A percentile compares a stretch with the other conserved stretches of the same genome.
These are phyloP conservation scores for Erpobdella octoculata DNA, from an alignment of 2,888 invertebrate species.

Conservation along the genomic window DNA sequence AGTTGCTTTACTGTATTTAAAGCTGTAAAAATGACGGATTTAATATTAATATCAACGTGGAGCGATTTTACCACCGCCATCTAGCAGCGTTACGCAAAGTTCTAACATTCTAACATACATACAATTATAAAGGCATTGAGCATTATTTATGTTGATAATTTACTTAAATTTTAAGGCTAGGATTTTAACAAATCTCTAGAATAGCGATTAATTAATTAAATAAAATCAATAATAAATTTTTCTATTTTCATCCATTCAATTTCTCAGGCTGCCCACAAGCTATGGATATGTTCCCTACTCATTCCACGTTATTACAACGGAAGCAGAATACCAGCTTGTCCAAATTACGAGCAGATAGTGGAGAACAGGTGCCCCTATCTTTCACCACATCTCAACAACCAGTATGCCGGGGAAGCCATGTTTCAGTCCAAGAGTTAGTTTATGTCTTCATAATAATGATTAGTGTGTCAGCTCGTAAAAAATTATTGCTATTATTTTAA, in stretches of 20 bases:
- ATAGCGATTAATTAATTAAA: neutral
- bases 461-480: neutral
- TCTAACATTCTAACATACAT: too few relatives aligned
- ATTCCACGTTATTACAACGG: constrained; percentile 18
- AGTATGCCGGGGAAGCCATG: constrained; percentile 25
- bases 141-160: too few relatives aligned
- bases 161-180: neutral
- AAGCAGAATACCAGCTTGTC: neutral
- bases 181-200: neutral
- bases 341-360: constrained; percentile 20
- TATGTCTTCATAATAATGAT: neutral
- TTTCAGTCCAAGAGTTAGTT: constrained; percentile 24
- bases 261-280: constrained; percentile 24
- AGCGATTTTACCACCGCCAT: too few relatives aligned
- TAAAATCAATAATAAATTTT: neutral
- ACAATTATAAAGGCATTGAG: too few relatives aligned
- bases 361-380: constrained; percentile 26
- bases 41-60: too few relatives aligned
- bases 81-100: too few relatives aligned
- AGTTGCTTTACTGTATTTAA: too few relatives aligned
- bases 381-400: constrained; percentile 15
- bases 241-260: neutral
- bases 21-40: too few relatives aligned
- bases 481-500: neutral
- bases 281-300: constrained; percentile 24